These are phyloP conservation scores for Leguminivora glycinivorella DNA, from an alignment of 1,140 invertebrate genomes.

Conservation along the genomic window DNA sequence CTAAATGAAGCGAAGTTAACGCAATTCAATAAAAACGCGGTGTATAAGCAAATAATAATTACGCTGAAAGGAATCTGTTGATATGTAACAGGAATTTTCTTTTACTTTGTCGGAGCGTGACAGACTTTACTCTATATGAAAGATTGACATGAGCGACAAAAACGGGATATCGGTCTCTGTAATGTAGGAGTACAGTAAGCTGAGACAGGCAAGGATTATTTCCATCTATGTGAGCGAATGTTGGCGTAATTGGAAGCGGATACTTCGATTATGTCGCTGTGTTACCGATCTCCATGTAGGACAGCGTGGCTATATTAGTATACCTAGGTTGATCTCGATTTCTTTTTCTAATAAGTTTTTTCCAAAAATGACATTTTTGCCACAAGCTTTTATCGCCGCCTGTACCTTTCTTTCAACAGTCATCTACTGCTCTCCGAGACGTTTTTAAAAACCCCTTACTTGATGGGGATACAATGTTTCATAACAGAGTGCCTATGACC, in stretches of 20 bases:
- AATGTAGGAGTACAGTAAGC: not conserved
- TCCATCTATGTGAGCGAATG: conserved; percentile 30
- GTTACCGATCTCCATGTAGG: not conserved
- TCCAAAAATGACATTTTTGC: too few species aligned
- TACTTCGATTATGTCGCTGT: not conserved
- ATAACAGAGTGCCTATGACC: too few species aligned
- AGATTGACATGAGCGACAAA: conserved; percentile 6
- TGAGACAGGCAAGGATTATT: conserved; percentile 36
- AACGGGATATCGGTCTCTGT: not conserved
- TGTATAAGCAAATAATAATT: not conserved
- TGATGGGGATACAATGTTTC: too few species aligned
- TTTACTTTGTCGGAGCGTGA: not conserved
- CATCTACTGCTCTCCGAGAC: too few species aligned
- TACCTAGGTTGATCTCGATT: not conserved
- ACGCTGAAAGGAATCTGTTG: conserved; percentile 11
- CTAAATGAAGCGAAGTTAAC: too few species aligned
- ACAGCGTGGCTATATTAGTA: not conserved
- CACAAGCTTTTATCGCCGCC: too few species aligned
- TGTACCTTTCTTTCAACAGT: too few species aligned
- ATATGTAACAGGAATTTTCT: not conserved
- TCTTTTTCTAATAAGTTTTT: too few species aligned
- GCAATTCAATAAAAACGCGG: too few species aligned
- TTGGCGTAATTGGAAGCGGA: not conserved
- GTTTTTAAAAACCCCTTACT: too few species aligned
- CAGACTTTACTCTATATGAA: not conserved